phyloP scores from a whole-genome alignment of 2,888 invertebrate species.

The Plebejus anna region DNA sequence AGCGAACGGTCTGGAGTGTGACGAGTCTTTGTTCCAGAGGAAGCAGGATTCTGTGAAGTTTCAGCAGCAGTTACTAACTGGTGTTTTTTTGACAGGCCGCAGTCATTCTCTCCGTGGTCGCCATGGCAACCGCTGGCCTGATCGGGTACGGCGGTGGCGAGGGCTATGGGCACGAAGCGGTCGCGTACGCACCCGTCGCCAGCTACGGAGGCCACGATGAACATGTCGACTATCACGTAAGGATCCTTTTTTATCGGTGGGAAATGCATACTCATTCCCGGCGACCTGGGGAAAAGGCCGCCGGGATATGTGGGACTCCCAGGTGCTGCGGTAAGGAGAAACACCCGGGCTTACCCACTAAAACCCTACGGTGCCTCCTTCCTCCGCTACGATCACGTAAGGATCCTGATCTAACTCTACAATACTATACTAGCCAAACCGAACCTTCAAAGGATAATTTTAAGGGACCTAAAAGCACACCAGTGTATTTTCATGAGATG shows the following conservation, averaged over 20 bases:
- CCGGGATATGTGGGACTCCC: too few relatives aligned
- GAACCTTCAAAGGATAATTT: too few relatives aligned
- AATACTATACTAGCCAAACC: too few relatives aligned
- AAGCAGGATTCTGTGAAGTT: background rate
- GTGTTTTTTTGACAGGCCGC: slow-evolving; percentile 50
- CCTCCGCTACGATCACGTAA: too few relatives aligned
- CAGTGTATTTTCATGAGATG: background rate
- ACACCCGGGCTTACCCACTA: too few relatives aligned
- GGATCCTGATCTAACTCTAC: too few relatives aligned
- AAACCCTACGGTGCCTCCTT: too few relatives aligned
- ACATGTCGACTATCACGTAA: slow-evolving; percentile 73
- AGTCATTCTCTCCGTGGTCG: slow-evolving; percentile 66
- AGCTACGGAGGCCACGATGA: slow-evolving; percentile 67
- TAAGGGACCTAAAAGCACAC: background rate
- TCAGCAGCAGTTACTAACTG: background rate
- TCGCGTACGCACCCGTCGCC: slow-evolving; percentile 63
- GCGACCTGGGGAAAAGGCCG: too few relatives aligned
- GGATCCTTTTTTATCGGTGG: slow-evolving; percentile 34
- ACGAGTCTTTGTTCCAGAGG: background rate
- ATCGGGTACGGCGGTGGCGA: slow-evolving; percentile 63
- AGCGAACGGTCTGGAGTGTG: slow-evolving; percentile 1
- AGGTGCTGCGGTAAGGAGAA: too few relatives aligned
- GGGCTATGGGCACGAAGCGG: slow-evolving; percentile 62
- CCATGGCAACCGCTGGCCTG: slow-evolving; percentile 66
- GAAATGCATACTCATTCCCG: too few relatives aligned